phyloP scores from a whole-genome alignment of 1,140 invertebrate genomes.

The fruit fly (Drosophila melanogaster) region DNA sequence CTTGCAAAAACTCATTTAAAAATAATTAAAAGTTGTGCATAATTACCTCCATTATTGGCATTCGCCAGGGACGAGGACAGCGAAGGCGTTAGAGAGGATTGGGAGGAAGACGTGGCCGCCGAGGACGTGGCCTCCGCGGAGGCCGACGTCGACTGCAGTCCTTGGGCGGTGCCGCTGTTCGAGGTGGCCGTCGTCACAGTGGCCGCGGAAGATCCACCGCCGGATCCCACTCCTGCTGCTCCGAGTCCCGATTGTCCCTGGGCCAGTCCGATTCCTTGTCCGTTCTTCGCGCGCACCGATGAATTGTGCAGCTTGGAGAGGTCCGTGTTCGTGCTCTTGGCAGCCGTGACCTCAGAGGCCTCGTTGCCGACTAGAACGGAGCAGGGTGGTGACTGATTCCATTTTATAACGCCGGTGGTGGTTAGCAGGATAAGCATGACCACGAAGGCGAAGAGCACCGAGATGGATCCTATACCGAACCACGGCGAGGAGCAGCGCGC shows the following conservation, averaged over 20 bases:
- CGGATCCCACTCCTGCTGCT: slow-evolving; percentile 85
- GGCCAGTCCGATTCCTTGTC: slow-evolving; percentile 85
- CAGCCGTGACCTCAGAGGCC: slow-evolving; percentile 81
- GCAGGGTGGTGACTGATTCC: slow-evolving; percentile 92
- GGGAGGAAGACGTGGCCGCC: slow-evolving; percentile 70
- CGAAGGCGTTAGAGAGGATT: slow-evolving; percentile 70
- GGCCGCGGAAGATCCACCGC: slow-evolving; percentile 41
- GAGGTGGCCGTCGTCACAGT: slow-evolving; percentile 72
- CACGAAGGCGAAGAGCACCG: slow-evolving; percentile 91
- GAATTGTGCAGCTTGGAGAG: slow-evolving; percentile 84
- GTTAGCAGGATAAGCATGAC: slow-evolving; percentile 94
- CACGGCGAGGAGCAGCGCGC: slow-evolving; percentile 96
- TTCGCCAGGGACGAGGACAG: slow-evolving; percentile 82
- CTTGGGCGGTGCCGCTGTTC: slow-evolving; percentile 70
- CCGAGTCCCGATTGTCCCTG: slow-evolving; percentile 85
- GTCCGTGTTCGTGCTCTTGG: slow-evolving; percentile 84
- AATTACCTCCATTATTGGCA: slow-evolving; percentile 85
- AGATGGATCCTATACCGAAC: slow-evolving; percentile 93
- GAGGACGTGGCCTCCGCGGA: slow-evolving; percentile 73
- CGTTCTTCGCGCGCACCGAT: slow-evolving; percentile 86
- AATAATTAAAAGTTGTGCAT: slow-evolving; percentile 84
- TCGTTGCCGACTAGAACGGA: slow-evolving; percentile 91
- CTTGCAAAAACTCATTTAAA: slow-evolving; percentile 84
- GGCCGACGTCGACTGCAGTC: slow-evolving; percentile 72
- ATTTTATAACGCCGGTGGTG: slow-evolving; percentile 92